Conservation (phyloP, 2,113 vertebrate species). For the Channa maculata region DNA sequence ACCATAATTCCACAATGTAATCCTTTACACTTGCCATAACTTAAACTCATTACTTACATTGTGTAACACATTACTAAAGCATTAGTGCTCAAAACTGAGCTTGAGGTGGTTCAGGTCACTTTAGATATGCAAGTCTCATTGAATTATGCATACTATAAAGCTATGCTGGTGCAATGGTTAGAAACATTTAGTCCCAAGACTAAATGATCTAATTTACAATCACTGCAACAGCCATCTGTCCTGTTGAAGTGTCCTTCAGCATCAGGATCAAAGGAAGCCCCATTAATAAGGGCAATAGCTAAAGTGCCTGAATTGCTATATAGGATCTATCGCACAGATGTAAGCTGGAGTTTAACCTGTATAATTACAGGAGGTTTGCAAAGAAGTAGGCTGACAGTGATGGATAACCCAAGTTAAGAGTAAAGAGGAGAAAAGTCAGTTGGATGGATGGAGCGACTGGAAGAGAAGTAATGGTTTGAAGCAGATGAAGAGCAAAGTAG, state of each 20-base stretch:
- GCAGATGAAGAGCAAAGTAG: constrained; percentile 40
- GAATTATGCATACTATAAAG: not conserved
- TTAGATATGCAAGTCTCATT: not conserved
- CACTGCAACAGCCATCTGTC: constrained; percentile 22
- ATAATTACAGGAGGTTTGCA: constrained; percentile 43
- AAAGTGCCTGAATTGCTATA: constrained; percentile 35
- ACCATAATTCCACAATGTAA: too few relatives aligned
- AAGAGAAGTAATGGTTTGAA: not conserved
- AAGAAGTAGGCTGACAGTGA: constrained; percentile 50
- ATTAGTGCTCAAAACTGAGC: not conserved
- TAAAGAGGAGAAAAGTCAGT: constrained; percentile 8
- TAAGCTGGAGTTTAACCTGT: constrained; percentile 38
- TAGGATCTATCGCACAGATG: constrained; percentile 21
- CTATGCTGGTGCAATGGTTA: not conserved
- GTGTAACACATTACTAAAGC: too few relatives aligned
- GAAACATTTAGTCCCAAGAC: constrained; percentile 11
- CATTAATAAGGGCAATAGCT: constrained; percentile 47
- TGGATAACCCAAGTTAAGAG: constrained; percentile 44
- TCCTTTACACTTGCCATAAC: too few relatives aligned
- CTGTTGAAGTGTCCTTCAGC: constrained; percentile 38
- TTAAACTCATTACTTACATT: too few relatives aligned
- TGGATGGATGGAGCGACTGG: not conserved
- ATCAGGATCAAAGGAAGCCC: constrained; percentile 1
- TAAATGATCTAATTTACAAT: constrained; percentile 31
- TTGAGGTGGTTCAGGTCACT: not conserved